phyloP scores from a whole-genome alignment of 2,797 vertebrate species.

The Enteromius unitaeniatus region DNA sequence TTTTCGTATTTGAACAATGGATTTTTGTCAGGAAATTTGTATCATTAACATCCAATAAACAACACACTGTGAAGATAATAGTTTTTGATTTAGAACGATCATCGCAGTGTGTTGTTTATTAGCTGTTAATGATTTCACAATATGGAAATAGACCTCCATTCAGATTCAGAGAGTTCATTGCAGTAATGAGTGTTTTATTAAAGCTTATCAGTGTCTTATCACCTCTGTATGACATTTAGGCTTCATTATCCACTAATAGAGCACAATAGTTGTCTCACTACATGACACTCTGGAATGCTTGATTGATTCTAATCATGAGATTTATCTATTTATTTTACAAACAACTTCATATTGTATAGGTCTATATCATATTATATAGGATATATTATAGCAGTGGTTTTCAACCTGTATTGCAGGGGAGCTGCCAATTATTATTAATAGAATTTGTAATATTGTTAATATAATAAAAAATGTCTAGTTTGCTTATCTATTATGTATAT shows the following conservation, averaged over 20 bases:
- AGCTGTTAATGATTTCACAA: conserved; percentile 42
- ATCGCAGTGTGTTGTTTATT: conserved; percentile 49
- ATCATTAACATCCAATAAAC: conserved; percentile 39
- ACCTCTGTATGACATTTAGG: conserved; percentile 9
- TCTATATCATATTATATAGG: neutral
- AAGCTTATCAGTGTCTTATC: conserved; percentile 13
- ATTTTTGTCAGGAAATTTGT: conserved; percentile 36
- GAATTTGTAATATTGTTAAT: no score
- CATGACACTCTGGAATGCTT: neutral
- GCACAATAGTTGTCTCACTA: conserved; percentile 1
- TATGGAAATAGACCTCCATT: conserved; percentile 17
- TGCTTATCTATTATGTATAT: no score
- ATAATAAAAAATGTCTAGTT: no score
- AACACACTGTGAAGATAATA: conserved; percentile 49
- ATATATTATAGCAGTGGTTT: no score
- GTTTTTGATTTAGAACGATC: conserved; percentile 38
- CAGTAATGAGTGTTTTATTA: conserved; percentile 25
- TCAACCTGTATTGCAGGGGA: no score
- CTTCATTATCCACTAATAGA: conserved; percentile 17
- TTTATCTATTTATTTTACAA: neutral
- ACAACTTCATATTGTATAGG: no score
- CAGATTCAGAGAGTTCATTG: conserved; percentile 28
- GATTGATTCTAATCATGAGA: neutral
- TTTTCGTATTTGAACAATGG: conserved; percentile 18
- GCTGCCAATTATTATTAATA: no score